Percentiles rank a stretch among this genome's conserved stretches.
These are phyloP conservation scores for Brachyhypopomus occidentalis DNA, from an alignment of 2,113 vertebrate species.

Conservation along the genomic window DNA sequence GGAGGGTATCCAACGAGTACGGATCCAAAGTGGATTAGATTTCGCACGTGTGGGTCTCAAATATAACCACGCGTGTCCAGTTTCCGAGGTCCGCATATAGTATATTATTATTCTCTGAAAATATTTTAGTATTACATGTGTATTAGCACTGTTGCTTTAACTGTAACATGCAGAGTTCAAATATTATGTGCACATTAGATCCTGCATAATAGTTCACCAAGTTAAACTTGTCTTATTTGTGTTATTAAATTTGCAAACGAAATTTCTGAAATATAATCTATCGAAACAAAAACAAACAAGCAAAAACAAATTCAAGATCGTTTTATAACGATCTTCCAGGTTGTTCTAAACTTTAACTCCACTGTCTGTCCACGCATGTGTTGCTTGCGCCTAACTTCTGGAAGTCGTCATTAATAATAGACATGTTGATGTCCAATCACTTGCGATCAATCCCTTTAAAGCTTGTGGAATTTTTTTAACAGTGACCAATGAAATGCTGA, in stretches of 20 bases:
- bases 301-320: neutral
- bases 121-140: no score
- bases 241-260: conserved; percentile 38
- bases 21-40: conserved; percentile 4
- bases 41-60: no score
- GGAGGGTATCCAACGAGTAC: conserved; percentile 22
- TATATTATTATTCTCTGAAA: no score
- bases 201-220: no score
- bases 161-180: no score
- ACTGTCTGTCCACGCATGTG: conserved; percentile 62
- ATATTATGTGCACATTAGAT: no score
- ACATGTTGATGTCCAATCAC: conserved; percentile 54
- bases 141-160: no score
- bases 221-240: conserved; percentile 3
- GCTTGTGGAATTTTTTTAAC: conserved; percentile 12
- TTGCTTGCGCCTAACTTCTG: conserved; percentile 64
- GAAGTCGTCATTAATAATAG: conserved; percentile 43
- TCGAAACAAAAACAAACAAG: neutral
- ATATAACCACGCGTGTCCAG: no score
- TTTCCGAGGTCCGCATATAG: no score
- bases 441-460: neutral
- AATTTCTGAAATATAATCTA: neutral
- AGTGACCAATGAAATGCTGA: conserved; percentile 63
- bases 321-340: neutral
- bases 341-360: conserved; percentile 23